Evolutionary conservation across 2,888 invertebrate genomes (phyloP), one percentile per base, ranked within the genome.

Genomic region (Lasiommata megera): DNA sequence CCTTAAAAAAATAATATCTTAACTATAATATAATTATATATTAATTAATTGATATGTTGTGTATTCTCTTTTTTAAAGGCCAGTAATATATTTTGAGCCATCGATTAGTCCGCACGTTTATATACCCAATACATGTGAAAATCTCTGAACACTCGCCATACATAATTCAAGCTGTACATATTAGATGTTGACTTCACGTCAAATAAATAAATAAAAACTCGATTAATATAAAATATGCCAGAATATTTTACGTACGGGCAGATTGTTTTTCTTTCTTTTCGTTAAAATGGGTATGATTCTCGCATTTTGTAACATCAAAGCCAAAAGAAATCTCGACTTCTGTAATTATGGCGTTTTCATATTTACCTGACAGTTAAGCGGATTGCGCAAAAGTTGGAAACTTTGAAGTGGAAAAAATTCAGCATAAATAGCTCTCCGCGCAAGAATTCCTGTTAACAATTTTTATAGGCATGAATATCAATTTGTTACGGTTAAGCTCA

Each of bases 401-500:
- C 47, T 61, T 56, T 50, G 44, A 29, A 59, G 36, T 48, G 29
- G 31, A 50, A 46, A 40, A 43, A 48, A 36, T 57, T 54, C 46
- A 56, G 48, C 70, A 71, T 65, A 64, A 60, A 68, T 68, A 68
- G 61, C 63, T 68, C 58, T 64, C 67, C 67, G 66, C 61, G 63
- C 56, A 60, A 58, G 65, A 65, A 62, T 61, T 60, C 41, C 51
- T 46, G 57, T 47, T 50, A 60, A 54, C 61, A 57, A 60, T 61
- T 59, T 65, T 63, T 63, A 64, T 44, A 57, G 60, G 54, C 55
- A 48, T 43, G 56, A 60, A 58, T 66, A 61, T 63, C 67, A 71
- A 70, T 76, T 74, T 77, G 72, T 69, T 71, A 74, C 70, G 68
- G 68, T 62, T 72, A 65, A 71, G 54, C 63, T 60, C 64, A 62